These are phyloP conservation scores for Heliconius sara DNA, from an alignment of 2,888 invertebrate genomes.

Conservation along the genomic window DNA sequence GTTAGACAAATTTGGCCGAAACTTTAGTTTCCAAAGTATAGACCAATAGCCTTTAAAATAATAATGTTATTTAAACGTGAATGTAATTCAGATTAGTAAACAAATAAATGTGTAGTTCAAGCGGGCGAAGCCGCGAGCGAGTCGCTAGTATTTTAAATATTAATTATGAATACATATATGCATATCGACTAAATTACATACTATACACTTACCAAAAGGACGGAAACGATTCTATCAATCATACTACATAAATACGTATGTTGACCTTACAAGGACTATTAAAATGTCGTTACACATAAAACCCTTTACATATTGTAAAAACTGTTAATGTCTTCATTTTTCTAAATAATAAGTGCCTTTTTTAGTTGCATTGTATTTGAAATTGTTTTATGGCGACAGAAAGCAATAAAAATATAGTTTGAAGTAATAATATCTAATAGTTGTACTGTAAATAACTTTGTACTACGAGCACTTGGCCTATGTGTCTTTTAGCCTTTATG, in stretches of 20 bases:
- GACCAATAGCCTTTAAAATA: too few relatives aligned
- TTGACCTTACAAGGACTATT: constrained; percentile 10
- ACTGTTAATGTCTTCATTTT: constrained; percentile 20
- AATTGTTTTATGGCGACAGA: background rate
- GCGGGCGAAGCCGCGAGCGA: too few relatives aligned
- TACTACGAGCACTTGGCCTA: background rate
- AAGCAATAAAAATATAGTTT: background rate
- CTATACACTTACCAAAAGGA: background rate
- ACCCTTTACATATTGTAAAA: background rate
- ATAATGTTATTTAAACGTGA: too few relatives aligned
- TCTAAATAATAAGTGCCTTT: background rate
- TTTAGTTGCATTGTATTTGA: background rate
- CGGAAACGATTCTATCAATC: constrained; percentile 9
- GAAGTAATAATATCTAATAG: background rate
- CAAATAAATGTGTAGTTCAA: too few relatives aligned
- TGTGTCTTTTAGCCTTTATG: background rate
- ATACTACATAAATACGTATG: background rate
- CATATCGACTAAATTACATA: background rate
- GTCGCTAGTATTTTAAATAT: background rate
- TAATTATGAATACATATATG: background rate
- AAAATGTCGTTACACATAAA: constrained; percentile 21
- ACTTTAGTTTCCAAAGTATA: too few relatives aligned
- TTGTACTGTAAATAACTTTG: too few relatives aligned
- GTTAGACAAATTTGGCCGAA: too few relatives aligned
- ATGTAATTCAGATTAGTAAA: too few relatives aligned